Conservation (phyloP, 30 jellyfish, hydroid and myxozoan genomes). For the Rhopilema esculentum region DNA sequence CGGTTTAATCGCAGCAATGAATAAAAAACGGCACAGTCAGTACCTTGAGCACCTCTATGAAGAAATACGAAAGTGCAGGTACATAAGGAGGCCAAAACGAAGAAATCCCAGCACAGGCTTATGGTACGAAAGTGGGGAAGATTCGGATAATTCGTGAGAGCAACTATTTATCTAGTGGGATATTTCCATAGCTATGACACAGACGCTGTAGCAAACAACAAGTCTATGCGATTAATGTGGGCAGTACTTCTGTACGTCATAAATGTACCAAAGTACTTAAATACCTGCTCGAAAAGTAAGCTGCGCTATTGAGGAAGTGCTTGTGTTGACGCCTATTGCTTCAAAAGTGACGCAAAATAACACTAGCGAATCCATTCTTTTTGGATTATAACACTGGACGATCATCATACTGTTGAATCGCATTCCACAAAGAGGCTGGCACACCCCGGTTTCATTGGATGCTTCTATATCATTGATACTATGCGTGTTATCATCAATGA, state of each 20-base stretch:
- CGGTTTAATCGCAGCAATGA: slow-evolving; percentile 27
- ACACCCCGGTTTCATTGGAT: too few relatives aligned
- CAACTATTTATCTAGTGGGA: too few relatives aligned
- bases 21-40: slow-evolving; percentile 30
- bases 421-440: too few relatives aligned
- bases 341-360: not conserved
- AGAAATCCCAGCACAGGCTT: slow-evolving; percentile 18
- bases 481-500: too few relatives aligned
- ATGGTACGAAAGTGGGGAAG: slow-evolving; percentile 40
- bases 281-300: not conserved
- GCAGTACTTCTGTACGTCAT: too few relatives aligned
- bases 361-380: not conserved
- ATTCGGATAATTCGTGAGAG: not conserved
- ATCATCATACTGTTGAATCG: too few relatives aligned
- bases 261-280: not conserved
- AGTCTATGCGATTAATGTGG: too few relatives aligned
- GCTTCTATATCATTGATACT: too few relatives aligned
- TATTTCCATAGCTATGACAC: too few relatives aligned
- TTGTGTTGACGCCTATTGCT: not conserved
- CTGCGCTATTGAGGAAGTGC: too few relatives aligned
- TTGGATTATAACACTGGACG: not conserved
- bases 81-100: slow-evolving; percentile 70
- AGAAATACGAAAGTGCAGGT: slow-evolving; percentile 76
- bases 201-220: too few relatives aligned
- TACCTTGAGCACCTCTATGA: slow-evolving; percentile 50